Conservation (phyloP, 2,797 vertebrate species). For the Bovichtus diacanthus region DNA sequence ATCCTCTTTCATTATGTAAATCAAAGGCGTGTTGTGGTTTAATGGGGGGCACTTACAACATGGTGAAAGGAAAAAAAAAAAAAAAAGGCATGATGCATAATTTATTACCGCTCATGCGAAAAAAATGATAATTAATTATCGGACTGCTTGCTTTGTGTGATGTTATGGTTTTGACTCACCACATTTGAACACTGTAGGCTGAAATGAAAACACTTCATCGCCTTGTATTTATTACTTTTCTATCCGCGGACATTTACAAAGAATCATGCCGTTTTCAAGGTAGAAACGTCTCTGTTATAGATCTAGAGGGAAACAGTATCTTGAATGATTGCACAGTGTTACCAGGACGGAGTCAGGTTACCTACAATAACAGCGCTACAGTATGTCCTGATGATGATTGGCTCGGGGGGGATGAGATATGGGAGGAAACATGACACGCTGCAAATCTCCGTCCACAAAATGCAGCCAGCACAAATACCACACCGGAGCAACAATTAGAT, state of each 20-base stretch:
- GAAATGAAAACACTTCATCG: background rate
- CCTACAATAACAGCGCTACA: slow-evolving; percentile 13
- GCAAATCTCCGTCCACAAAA: slow-evolving; percentile 30
- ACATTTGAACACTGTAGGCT: slow-evolving; percentile 4
- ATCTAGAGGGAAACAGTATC: slow-evolving; percentile 7
- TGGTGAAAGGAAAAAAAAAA: too few species aligned
- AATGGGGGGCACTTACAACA: slow-evolving; percentile 46
- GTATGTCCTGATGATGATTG: slow-evolving; percentile 13
- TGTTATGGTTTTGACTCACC: slow-evolving; percentile 15
- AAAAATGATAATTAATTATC: slow-evolving; percentile 11
- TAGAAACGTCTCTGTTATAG: background rate
- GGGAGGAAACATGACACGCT: slow-evolving; percentile 60
- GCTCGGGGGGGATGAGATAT: slow-evolving; percentile 34
- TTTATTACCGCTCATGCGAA: slow-evolving; percentile 23
- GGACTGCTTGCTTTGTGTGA: slow-evolving; percentile 4
- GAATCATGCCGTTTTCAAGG: background rate
- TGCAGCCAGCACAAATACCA: slow-evolving; percentile 12
- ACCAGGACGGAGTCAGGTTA: slow-evolving; percentile 49
- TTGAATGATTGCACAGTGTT: slow-evolving; percentile 7
- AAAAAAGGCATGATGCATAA: slow-evolving; percentile 39
- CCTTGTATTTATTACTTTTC: background rate
- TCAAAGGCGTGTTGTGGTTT: slow-evolving; percentile 50
- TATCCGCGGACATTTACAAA: background rate
- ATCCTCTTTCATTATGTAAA: slow-evolving; percentile 37
- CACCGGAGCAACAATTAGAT: slow-evolving; percentile 39